A percentile compares a stretch with the other conserved stretches of the same genome.
Conservation (phyloP, 2,113 vertebrate species). For the Chrysemys picta region DNA sequence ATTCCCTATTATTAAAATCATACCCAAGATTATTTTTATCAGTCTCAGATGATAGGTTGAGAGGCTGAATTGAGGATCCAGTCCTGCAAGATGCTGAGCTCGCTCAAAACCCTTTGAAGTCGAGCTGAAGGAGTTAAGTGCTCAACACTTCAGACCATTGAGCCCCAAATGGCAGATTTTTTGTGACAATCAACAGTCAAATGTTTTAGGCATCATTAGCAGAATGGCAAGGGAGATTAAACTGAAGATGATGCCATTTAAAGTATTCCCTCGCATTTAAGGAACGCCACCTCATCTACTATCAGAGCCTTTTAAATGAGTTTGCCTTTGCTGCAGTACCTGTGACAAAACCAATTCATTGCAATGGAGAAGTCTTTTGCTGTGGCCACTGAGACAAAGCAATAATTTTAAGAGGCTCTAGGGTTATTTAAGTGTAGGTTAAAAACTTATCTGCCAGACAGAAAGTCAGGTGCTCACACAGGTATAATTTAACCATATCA, state of each 20-base stretch:
- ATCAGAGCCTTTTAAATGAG: neutral
- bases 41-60: neutral
- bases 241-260: neutral
- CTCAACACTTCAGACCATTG: neutral
- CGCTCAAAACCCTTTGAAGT: neutral
- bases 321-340: neutral
- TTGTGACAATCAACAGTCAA: neutral
- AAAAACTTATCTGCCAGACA: neutral
- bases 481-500: neutral
- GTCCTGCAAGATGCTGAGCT: neutral
- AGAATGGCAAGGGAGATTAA: neutral
- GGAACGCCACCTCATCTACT: neutral
- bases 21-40: constrained; percentile 23
- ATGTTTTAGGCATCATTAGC: neutral
- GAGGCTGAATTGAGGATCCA: neutral
- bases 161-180: neutral
- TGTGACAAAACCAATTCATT: neutral
- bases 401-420: neutral
- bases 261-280: neutral
- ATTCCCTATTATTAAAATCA: neutral
- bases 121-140: neutral
- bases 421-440: neutral
- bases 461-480: neutral
- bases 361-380: neutral
- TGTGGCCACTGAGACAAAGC: neutral